These are phyloP conservation scores for Sclerurus mexicanus DNA, from an alignment of 2,113 vertebrate species.

Conservation along the genomic window DNA sequence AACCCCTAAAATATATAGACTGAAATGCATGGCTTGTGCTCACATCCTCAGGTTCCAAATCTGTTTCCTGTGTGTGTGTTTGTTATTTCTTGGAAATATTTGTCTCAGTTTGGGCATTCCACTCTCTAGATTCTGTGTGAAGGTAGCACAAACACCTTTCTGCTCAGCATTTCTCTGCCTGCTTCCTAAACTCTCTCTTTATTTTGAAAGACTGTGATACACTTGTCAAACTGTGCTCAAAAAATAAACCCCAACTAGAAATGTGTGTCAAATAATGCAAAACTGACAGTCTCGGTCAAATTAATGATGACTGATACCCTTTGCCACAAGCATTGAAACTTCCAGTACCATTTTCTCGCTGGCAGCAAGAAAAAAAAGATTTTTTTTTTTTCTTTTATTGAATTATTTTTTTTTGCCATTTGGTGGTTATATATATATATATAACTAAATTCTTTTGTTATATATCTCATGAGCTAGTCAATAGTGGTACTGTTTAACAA, in stretches of 20 bases:
- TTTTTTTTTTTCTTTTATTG: background rate
- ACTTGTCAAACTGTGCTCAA: background rate
- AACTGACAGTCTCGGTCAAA: conserved; percentile 21
- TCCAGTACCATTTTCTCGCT: background rate
- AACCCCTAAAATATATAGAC: accelerated
- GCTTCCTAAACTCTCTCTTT: background rate
- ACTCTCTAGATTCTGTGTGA: background rate
- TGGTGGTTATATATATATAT: no score
- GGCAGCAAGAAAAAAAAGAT: background rate
- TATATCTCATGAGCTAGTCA: background rate
- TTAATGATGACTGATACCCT: background rate
- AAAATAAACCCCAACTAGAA: conserved; percentile 15
- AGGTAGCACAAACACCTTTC: background rate
- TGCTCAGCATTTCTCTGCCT: background rate
- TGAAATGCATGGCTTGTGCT: background rate
- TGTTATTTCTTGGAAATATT: background rate
- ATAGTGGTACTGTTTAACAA: background rate
- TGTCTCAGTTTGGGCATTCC: background rate
- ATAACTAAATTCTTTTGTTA: background rate
- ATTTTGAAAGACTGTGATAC: background rate
- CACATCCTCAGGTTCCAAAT: background rate
- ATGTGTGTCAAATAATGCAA: background rate
- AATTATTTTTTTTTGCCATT: background rate
- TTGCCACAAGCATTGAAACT: background rate
- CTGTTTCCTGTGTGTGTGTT: background rate